These are phyloP conservation scores for Yponomeuta evonymella DNA, from an alignment of 2,888 invertebrate species.

Conservation along the genomic window DNA sequence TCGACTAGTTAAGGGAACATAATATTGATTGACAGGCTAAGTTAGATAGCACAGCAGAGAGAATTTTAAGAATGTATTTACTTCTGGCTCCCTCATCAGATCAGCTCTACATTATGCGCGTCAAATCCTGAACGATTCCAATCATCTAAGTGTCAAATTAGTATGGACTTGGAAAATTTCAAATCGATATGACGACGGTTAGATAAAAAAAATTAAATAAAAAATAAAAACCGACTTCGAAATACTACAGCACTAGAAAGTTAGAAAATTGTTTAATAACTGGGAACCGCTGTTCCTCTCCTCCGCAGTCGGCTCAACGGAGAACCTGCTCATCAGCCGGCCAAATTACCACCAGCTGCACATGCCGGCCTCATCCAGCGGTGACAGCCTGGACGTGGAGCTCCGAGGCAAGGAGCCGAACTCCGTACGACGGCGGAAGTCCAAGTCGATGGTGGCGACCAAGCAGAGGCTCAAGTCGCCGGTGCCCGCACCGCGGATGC, in stretches of 20 bases:
- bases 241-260: no score
- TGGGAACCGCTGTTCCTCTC: not conserved
- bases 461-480: conserved; percentile 55
- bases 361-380: conserved; percentile 51
- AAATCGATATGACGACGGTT: not conserved
- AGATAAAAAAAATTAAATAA: no score
- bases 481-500: conserved; percentile 50
- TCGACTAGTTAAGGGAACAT: conserved; percentile 39
- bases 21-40: no score
- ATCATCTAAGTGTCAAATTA: no score
- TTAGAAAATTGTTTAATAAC: no score
- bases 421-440: conserved; percentile 48
- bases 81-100: no score
- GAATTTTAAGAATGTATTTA: no score
- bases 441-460: conserved; percentile 58
- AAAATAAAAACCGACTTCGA: no score
- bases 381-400: conserved; percentile 65
- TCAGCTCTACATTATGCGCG: not conserved
- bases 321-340: conserved; percentile 52
- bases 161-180: not conserved
- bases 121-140: no score
- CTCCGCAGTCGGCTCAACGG: conserved; percentile 62
- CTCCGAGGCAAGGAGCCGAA: conserved; percentile 44
- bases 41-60: no score
- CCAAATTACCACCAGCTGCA: conserved; percentile 56